Evolutionary conservation across 2,113 vertebrate genomes (phyloP).

Genomic region (Hucho hucho): DNA sequence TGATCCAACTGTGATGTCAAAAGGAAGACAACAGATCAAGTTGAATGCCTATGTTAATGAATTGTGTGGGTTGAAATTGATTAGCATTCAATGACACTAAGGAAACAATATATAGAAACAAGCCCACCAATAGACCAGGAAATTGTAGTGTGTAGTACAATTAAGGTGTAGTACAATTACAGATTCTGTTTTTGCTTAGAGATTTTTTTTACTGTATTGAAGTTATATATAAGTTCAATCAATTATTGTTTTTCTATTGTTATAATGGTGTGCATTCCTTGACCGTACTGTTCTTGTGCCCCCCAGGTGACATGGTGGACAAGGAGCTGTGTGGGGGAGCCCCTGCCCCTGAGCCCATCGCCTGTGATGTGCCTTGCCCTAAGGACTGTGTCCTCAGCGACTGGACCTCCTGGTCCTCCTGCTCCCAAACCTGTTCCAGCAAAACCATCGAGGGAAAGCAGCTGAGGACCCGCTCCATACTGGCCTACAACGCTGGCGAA

Average conservation of each 20-base stretch:
- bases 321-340: conserved; percentile 82
- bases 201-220: neutral
- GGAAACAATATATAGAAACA: no score
- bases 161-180: no score
- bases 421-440: conserved; percentile 96
- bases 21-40: no score
- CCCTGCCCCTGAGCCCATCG: conserved; percentile 78
- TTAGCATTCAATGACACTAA: no score
- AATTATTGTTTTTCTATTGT: no score
- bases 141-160: no score
- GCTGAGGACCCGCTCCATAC: conserved; percentile 86
- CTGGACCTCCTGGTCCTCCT: conserved; percentile 93
- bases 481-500: conserved; percentile 90
- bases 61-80: no score
- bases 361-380: conserved; percentile 86
- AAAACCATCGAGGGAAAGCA: conserved; percentile 94
- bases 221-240: neutral
- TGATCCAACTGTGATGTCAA: no score
- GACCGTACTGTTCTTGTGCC: conserved; percentile 38
- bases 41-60: no score
- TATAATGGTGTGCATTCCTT: neutral
- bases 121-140: no score
- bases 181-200: no score
- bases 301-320: conserved; percentile 83
- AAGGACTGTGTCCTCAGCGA: conserved; percentile 91